Conservation (phyloP, 1,140 invertebrate species). For the Drosophila ogumai region DNA sequence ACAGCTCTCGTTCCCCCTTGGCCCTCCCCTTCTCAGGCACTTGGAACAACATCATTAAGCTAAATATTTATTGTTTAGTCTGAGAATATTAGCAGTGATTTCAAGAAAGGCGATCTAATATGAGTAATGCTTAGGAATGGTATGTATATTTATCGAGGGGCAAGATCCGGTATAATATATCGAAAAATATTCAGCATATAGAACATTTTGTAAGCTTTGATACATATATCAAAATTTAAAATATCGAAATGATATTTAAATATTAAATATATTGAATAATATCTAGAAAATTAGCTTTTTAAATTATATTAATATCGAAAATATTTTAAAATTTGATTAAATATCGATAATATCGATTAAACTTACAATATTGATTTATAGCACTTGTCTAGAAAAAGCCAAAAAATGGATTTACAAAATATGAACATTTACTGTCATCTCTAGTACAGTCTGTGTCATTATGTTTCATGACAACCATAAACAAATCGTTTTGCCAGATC, state of each 20-base stretch:
- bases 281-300: too few relatives aligned
- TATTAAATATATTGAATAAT: too few relatives aligned
- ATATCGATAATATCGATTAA: neutral
- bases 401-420: too few relatives aligned
- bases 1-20: neutral
- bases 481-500: neutral
- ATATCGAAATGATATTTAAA: too few relatives aligned
- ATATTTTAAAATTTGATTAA: too few relatives aligned
- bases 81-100: neutral
- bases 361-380: too few relatives aligned
- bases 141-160: neutral
- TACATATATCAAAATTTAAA: neutral
- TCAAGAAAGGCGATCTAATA: neutral
- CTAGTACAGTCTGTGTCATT: neutral
- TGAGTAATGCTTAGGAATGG: neutral
- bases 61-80: constrained; percentile 23
- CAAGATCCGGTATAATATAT: neutral
- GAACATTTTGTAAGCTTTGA: neutral
- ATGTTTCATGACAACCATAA: neutral
- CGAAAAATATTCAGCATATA: neutral
- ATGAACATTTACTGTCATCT: neutral
- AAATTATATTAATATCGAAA: too few relatives aligned
- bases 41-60: neutral
- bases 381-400: neutral
- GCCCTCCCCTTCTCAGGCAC: neutral